Base-by-base conservation (phyloP, 1,140 invertebrate species). In the Pygmarrhopalites habei region DNA sequence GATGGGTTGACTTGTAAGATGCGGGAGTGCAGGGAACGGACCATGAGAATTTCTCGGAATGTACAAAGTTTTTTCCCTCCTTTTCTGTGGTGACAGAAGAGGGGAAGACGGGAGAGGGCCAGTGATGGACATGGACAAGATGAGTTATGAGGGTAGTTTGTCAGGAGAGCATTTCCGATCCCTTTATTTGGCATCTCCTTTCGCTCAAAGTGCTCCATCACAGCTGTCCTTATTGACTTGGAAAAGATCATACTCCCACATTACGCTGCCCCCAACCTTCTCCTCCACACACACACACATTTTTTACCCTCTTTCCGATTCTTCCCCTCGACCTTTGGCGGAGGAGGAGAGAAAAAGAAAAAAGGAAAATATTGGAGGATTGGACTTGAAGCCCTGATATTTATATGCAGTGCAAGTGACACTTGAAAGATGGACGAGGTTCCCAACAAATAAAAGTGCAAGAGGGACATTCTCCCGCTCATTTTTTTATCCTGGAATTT, bases 91-190 rank as follows among this genome's bases (percentile, higher is more conserved):
- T 5, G 15, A 46, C 15, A 17, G 15, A n/a, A 46, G 44, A 17
- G 44, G n/a, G 44, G n/a, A 5, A 46, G 44, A 46, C 4, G n/a
- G 15, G 19, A 19, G 44, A 46, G 7, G 4, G 44, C 44, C 21
- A 35, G 32, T 35, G 44, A 46, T 39, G n/a, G n/a, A 46, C 5
- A 46, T 46, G 44, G 44, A 46, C 44, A 46, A 46, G 44, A 10
- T 46, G 44, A 46, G 44, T n/a, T 46, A 46, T 46, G 44, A 46
- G 44, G 44, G 44, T 46, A 46, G 44, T 46, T 46, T 46, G 44
- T 46, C 44, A 46, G 10, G 15, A 46, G 44, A 46, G 5, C 7
- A 46, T 46, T 46, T 46, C 44, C 44, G 44, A 46, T 46, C 44
- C 44, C 44, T 46, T 46, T 46, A 46, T 46, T 46, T 46, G 44